A percentile compares a stretch with the other conserved stretches of the same genome.
These are phyloP conservation scores for Troides aeacus DNA, from an alignment of 2,888 invertebrate species.

Conservation along the genomic window DNA sequence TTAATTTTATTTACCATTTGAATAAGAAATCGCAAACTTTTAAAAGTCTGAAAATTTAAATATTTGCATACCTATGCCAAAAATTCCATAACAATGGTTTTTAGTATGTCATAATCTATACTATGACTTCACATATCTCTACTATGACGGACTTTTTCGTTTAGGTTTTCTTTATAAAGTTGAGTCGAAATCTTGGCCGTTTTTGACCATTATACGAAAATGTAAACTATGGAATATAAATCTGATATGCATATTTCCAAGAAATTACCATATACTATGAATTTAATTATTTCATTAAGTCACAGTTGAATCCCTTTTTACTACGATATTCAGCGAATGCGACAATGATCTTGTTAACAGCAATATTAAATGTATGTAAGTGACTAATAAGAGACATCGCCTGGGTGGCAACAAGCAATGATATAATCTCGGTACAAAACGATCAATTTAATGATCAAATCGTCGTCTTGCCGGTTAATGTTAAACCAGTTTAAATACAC, in stretches of 20 bases:
- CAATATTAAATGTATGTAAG: constrained; percentile 20
- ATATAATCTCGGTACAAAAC: constrained; percentile 72
- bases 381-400: constrained; percentile 30
- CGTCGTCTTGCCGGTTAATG: constrained; percentile 50
- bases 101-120: no score
- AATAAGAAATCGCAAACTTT: no score
- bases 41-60: no score
- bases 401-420: constrained; percentile 69
- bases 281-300: not conserved
- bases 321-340: not conserved
- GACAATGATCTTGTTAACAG: constrained; percentile 5
- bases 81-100: no score
- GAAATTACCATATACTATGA: not conserved
- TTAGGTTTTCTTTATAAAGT: no score
- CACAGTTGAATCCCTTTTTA: not conserved
- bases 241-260: not conserved
- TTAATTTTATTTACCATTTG: no score
- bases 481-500: constrained; percentile 77
- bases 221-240: no score
- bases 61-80: no score
- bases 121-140: no score
- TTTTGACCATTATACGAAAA: no score
- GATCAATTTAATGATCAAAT: constrained; percentile 75
- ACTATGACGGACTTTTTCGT: no score
- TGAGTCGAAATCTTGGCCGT: no score